Conservation (phyloP, 2,797 vertebrate species). For the Falco peregrinus region DNA sequence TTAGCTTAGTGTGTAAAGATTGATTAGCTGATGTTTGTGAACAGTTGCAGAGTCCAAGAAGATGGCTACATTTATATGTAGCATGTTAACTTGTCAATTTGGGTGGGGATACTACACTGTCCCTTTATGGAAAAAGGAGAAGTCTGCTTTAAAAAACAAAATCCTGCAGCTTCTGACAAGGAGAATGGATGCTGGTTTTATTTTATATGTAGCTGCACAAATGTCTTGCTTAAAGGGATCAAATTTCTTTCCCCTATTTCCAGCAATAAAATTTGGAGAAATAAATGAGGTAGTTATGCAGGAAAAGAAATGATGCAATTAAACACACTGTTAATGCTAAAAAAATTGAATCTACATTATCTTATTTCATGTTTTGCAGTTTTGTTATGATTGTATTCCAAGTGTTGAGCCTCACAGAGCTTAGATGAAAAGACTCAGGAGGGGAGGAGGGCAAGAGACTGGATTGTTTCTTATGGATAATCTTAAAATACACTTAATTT, state of each 20-base stretch:
- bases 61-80: neutral
- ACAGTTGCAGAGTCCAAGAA: neutral
- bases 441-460: neutral
- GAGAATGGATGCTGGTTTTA: neutral
- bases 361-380: neutral
- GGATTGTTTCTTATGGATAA: neutral
- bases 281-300: neutral
- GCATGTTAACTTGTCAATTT: neutral
- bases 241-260: neutral
- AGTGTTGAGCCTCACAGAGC: neutral
- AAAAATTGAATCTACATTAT: neutral
- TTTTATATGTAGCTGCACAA: neutral
- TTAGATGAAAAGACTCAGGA: neutral
- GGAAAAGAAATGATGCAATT: neutral
- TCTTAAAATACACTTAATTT: neutral
- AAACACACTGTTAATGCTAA: neutral
- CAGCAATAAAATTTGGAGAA: neutral
- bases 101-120: conserved; percentile 4
- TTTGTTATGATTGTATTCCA: neutral
- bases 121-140: conserved; percentile 20
- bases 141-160: neutral
- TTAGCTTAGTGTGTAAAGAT: neutral
- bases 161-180: neutral
- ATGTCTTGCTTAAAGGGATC: neutral
- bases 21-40: neutral